phyloP scores from a whole-genome alignment of 1,140 invertebrate genomes.

The Lethrus apterus region DNA sequence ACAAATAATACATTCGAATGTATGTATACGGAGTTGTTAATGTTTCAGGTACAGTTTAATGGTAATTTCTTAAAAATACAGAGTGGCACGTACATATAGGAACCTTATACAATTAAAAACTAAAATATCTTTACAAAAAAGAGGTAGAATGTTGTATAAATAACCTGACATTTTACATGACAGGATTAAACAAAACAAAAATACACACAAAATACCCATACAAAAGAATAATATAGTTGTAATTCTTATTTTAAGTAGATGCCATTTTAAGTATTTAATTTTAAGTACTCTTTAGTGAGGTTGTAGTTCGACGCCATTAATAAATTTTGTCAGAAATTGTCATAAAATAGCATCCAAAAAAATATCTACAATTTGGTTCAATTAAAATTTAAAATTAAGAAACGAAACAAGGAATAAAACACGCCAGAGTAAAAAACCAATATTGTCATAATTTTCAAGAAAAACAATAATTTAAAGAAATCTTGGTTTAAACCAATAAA shows the following conservation, averaged over 20 bases:
- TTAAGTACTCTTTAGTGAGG: conserved; percentile 18
- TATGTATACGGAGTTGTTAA: background rate
- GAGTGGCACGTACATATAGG: conserved; percentile 24
- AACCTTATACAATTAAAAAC: conserved; percentile 21
- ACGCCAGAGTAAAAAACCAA: conserved; percentile 27
- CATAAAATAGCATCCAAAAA: conserved; percentile 9
- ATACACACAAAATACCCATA: background rate
- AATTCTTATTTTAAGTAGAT: conserved; percentile 23
- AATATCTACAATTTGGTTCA: too few relatives aligned
- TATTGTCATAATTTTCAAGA: conserved; percentile 30
- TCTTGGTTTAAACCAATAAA: conserved; percentile 27
- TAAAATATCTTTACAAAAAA: conserved; percentile 28
- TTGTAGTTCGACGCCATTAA: conserved; percentile 29
- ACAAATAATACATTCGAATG: background rate
- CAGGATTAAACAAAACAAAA: background rate
- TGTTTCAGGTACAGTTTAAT: conserved; percentile 22
- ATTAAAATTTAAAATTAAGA: conserved; percentile 24
- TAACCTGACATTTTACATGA: background rate
- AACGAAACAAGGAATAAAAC: conserved; percentile 28
- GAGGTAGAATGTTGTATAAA: conserved; percentile 24
- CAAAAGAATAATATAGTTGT: background rate
- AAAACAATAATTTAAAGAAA: conserved; percentile 24
- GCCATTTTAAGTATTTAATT: conserved; percentile 11
- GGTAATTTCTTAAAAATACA: conserved; percentile 18
- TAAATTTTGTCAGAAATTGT: conserved; percentile 15